phyloP scores from a whole-genome alignment of 2,888 invertebrate species.

The Ennomos quercinarius region DNA sequence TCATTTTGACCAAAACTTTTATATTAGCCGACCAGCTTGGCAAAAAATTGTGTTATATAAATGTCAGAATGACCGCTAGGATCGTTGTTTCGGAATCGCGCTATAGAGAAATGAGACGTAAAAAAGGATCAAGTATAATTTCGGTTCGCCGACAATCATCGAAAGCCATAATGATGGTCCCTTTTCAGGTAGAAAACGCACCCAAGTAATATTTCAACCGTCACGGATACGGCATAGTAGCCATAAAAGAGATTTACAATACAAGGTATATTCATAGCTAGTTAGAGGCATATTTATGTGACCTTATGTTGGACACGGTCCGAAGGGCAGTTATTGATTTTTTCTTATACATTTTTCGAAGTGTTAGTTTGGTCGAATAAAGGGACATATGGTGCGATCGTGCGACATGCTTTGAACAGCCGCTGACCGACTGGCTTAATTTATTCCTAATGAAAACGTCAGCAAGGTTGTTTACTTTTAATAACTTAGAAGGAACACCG shows the following conservation, averaged over 20 bases:
- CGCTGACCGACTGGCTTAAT: constrained; percentile 62
- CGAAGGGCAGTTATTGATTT: constrained; percentile 68
- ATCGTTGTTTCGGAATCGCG: constrained; percentile 66
- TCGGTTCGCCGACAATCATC: constrained; percentile 80
- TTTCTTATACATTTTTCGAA: constrained; percentile 66
- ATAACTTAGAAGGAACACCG: constrained; percentile 9
- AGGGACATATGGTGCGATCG: constrained; percentile 77
- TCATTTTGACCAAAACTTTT: constrained; percentile 48
- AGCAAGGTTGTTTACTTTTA: constrained; percentile 51
- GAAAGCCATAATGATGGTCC: constrained; percentile 77
- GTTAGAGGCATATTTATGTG: constrained; percentile 73
- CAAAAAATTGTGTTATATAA: constrained; percentile 52
- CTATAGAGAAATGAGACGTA: constrained; percentile 62
- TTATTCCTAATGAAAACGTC: constrained; percentile 55
- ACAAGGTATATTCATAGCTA: constrained; percentile 76
- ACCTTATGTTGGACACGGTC: constrained; percentile 76
- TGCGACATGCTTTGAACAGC: constrained; percentile 71
- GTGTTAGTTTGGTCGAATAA: constrained; percentile 55
- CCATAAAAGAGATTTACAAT: constrained; percentile 83
- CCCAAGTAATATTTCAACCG: constrained; percentile 83
- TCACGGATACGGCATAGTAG: constrained; percentile 74
- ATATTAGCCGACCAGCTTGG: constrained; percentile 59
- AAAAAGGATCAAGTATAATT: constrained; percentile 74
- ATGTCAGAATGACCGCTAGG: constrained; percentile 67
- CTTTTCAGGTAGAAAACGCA: constrained; percentile 81